Evolutionary conservation across 2,888 invertebrate genomes (phyloP), one percentile per base, ranked within the genome.

Genomic region (Cyclophora punctaria): DNA sequence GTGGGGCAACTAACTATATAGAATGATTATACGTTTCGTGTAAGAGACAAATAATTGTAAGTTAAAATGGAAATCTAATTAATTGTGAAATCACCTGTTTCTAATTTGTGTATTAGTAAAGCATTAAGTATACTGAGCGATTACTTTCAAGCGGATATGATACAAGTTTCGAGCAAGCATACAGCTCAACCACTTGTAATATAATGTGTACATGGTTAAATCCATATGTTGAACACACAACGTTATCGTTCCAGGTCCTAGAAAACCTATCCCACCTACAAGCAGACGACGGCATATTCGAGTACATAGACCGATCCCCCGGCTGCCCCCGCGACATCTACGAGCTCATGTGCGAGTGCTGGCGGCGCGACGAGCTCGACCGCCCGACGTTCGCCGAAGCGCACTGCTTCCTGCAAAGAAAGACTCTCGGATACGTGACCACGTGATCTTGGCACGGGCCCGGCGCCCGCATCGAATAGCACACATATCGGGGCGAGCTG

Each of bases 291-390:
- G 91, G 90, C 4, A 69, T 88, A 56, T 92, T 90, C 83, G 89
- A 90, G 66, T 83, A 84, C 68, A 87, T 95, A 48, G 91, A 92
- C 37, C 92, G 93, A 57, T 92, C 94, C 6, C 82, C 90, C 34
- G 91, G 91, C 66, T 93, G 93, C 58, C 93, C 94, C 45, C 93
- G 94, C 71, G 96, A 96, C 81, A 91, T 96, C 58, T 94, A 94
- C 87, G 95, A 95, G 69, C 87, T 96, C 62, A 95, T 96, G 94
- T 82, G 91, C 58, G 95, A 95, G 71, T 97, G 96, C 78, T 96
- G 96, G 96, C 91, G 93, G 55, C 89, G 94, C 42, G 93, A 93
- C 66, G 94, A 94, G 52, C 78, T 84, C 47, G 92, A 93, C 59
- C 86, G 96, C 41, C 96, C 96, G 3, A 89, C 92, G 57, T 96